Evolutionary conservation across 2,797 vertebrate genomes (phyloP), one percentile per base, ranked within the genome.

Genomic region (Salmo trutta): DNA sequence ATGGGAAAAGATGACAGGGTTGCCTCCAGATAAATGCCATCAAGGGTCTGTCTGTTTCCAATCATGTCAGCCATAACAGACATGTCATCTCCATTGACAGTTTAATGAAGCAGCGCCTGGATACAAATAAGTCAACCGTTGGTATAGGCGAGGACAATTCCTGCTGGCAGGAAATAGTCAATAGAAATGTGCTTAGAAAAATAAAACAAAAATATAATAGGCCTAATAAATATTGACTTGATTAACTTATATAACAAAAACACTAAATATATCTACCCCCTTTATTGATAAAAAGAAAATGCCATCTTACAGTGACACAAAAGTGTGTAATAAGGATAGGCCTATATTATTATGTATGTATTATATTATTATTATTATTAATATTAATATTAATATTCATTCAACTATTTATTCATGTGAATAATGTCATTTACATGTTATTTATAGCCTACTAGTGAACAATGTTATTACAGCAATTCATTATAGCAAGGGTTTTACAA

Each of bases 21-120:
- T 83, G 87, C 87, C 86, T 89, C 82, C 88, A 90, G 91, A 92
- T 91, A 90, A 90, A 89, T 83, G 86, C 90, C 91, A 92, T 92
- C 90, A 89, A 87, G 89, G 82, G 85, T 86, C 87, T 89, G 77
- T 89, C 86, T 88, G 90, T 87, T 91, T 90, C 89, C 86, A 90
- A 90, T 91, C 90, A 86, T 91, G 90, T 91, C 91, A 91, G 86
- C 87, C 84, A 85, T 85, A 92, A 91, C 90, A 91, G 75, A 91
- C 90, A 87, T 90, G 90, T 91, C 90, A 91, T 86, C 81, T 85
- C 81, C 88, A 87, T 72, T 91, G 90, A 91, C 90, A 88, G 88
- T 88, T 90, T 90, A 91, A 91, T 91, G 89, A 91, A 86, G 88
- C 89, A 54, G 74, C 24, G 83, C 77, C 74, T 86, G 83, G 71